Evolutionary conservation across 2,113 vertebrate genomes (phyloP), one percentile per base, ranked within the genome.

Genomic region (Anoplopoma fimbria): DNA sequence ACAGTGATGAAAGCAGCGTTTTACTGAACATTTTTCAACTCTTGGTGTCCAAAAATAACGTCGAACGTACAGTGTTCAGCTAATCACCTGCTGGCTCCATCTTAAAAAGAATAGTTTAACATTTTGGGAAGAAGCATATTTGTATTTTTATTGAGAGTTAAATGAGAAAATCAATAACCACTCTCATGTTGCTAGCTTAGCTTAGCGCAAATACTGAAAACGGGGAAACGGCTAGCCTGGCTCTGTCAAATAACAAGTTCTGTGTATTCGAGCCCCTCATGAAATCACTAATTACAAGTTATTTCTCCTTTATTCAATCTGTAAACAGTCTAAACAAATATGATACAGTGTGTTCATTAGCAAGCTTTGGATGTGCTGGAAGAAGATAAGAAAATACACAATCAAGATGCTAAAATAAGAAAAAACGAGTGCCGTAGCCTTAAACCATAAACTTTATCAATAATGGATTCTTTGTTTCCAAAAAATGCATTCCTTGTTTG

Each of bases 381-480:
- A 38, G 2, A 55, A 65, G 8, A 77, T 19, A 21, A 51, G 9
- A 51, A 3, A 51, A 49, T 49, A 49, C 47, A 49, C 19, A 9
- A 21, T 25, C 2, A 15, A 75, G 49, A 70, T 61, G 51, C 49
- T 63, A n/a, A 40, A 61, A 29, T 29, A 62, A 69, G 21, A 0
- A 64, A 13, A 62, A n/a, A 23, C 14, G 9, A 64, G 33, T 77
- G 29, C 23, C 19, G 45, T 29, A 61, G 57, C 5, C 45, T 53
- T 21, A 70, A 79, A 65, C 6, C 31, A 69, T 45, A 60, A 73
- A 62, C 21, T 23, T 58, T 4, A 87, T 67, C 9, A 57, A 58
- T 70, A 70, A 69, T 47, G 6, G 6, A 31, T 68, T 25, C 8
- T 72, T 77, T 85, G 25, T 86, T 84, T 77, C 40, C 29, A 64